A percentile compares a stretch with the other conserved stretches of the same genome.
Conservation (phyloP, 2,888 invertebrate genomes). For the Chalcis sispes region DNA sequence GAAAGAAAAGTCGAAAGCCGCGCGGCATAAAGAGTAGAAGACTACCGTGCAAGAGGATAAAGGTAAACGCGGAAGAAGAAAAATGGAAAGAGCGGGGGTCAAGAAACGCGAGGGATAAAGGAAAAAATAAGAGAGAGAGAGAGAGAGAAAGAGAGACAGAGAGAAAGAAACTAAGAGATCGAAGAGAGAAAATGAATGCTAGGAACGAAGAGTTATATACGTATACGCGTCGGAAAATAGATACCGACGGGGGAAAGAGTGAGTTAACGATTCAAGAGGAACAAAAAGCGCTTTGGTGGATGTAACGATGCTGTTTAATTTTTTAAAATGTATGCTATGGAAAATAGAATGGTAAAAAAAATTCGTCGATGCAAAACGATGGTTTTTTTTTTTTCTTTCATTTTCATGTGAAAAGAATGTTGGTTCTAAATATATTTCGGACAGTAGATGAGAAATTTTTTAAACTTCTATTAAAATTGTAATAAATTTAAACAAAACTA, state of each 20-base stretch:
- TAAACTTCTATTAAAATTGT: too few relatives aligned
- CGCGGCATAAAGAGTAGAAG: slow-evolving; percentile 12
- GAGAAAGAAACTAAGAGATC: background rate
- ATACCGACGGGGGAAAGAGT: background rate
- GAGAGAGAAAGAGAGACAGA: too few relatives aligned
- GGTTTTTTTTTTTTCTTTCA: too few relatives aligned
- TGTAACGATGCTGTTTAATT: background rate
- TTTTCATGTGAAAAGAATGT: too few relatives aligned
- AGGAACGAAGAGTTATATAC: slow-evolving; percentile 2
- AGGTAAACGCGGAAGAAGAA: slow-evolving; percentile 11
- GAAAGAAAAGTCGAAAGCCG: too few relatives aligned
- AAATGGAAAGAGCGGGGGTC: slow-evolving; percentile 33
- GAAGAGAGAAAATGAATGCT: slow-evolving; percentile 13
- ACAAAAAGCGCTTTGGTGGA: background rate
- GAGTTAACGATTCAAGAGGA: background rate
- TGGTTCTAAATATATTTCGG: too few relatives aligned
- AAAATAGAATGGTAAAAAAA: too few relatives aligned
- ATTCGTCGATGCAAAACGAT: too few relatives aligned
- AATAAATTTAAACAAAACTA: too few relatives aligned
- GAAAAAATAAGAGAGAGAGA: too few relatives aligned
- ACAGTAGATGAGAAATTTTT: too few relatives aligned
- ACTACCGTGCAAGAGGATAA: background rate
- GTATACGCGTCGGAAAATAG: background rate
- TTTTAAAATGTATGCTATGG: background rate
- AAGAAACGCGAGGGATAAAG: slow-evolving; percentile 28